Conservation (phyloP, 2,113 vertebrate genomes). For the Ptilorrhoa leucosticta region DNA sequence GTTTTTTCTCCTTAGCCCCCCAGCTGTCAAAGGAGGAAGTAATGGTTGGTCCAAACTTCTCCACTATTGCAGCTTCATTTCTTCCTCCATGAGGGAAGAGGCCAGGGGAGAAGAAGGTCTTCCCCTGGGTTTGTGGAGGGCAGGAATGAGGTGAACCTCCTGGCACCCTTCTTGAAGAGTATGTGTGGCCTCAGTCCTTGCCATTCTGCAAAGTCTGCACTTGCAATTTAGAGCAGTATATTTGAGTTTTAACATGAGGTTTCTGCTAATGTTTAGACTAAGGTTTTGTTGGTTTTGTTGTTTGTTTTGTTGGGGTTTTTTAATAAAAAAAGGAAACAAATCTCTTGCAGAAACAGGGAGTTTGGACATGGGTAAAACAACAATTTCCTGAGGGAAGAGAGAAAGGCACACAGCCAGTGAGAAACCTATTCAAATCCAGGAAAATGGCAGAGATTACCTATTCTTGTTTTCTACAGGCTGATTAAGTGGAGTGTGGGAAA, state of each 20-base stretch:
- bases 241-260: background rate
- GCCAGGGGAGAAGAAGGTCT: background rate
- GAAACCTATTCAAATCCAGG: background rate
- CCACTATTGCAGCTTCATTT: background rate
- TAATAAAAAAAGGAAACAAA: no score
- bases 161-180: background rate
- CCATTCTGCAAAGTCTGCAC: rapidly evolving
- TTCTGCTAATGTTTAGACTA: background rate
- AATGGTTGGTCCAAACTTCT: background rate
- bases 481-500: background rate
- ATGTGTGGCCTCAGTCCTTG: rapidly evolving
- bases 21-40: background rate
- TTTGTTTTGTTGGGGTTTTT: background rate
- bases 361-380: background rate
- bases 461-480: background rate
- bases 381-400: background rate
- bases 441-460: background rate
- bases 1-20: background rate
- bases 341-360: background rate
- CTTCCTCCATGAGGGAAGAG: background rate
- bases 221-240: background rate
- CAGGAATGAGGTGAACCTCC: no score
- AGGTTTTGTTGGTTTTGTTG: background rate
- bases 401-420: background rate
- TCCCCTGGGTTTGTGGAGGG: background rate